Percentiles rank a stretch among this genome's conserved stretches.
Evolutionary conservation across 2,113 vertebrate genomes (phyloP).

Genomic region (Montifringilla adamsi): DNA sequence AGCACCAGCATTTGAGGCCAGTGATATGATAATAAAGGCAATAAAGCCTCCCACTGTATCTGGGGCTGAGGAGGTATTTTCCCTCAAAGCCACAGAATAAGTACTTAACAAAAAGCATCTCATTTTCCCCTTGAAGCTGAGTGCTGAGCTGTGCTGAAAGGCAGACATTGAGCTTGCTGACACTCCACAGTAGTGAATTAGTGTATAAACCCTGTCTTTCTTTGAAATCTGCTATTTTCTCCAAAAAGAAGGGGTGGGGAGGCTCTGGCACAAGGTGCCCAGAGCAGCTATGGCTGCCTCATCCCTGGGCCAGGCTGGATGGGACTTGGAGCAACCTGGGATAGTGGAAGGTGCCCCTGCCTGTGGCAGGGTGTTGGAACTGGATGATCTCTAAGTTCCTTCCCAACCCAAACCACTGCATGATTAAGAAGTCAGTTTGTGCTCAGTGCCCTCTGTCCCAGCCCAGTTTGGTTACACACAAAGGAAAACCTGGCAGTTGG

Average conservation of each 20-base stretch:
- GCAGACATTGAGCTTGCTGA: not conserved
- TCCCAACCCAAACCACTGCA: not conserved
- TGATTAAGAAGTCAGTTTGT: not conserved
- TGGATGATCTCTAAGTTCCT: not conserved
- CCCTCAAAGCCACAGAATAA: not conserved
- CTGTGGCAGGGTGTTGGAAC: not conserved
- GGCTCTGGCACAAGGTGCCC: not conserved
- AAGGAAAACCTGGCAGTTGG: not conserved
- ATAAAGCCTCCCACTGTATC: not conserved
- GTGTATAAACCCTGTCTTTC: not conserved
- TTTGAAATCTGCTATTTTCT: not conserved
- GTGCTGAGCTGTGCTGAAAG: not conserved
- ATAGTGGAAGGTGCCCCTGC: accelerated
- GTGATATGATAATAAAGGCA: not conserved
- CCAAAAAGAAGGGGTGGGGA: not conserved
- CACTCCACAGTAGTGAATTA: not conserved
- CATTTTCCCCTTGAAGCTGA: not conserved
- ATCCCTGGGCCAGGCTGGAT: not conserved
- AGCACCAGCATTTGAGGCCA: not conserved
- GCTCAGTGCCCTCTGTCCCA: not conserved
- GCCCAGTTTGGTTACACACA: accelerated
- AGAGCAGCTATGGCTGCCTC: not conserved
- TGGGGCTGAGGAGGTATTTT: not conserved
- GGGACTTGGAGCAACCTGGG: not conserved
- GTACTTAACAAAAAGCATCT: not conserved